Base-by-base conservation (phyloP, 2,797 vertebrate species). In the Sternotherus odoratus region DNA sequence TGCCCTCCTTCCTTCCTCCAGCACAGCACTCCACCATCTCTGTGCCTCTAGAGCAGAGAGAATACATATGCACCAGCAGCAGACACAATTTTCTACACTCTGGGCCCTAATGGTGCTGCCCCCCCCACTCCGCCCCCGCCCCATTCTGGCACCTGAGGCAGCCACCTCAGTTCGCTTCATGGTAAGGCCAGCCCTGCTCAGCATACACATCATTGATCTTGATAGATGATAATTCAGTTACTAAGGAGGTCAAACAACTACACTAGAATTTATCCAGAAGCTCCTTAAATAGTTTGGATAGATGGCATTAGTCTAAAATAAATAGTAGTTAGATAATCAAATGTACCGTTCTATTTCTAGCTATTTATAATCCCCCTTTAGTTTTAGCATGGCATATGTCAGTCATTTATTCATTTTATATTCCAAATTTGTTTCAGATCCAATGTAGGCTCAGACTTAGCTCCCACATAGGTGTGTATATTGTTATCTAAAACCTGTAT, bases 281-380 rank as follows among this genome's bases (percentile, higher is more conserved):
- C 24, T 83, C 82, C 82, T 94, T 75, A 96, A 95, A 95, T 94
- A 96, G 75, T 82, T 69, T 79, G 83, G 43, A 78, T 75, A 78
- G 54, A 95, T 95, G 94, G 90, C 94, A 43, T 53, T 79, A 77
- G 50, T 79, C 88, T 92, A 28, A 57, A 57, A 57, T 86, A 86
- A 91, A 11, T 48, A 50, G 48, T 49, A 46, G 57, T 92, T 82
- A 86, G 75, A 56, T 21, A 82, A 46, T 48, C 80, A 88, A 91
- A 94, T 80, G 80, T 33, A 30, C 49, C 26, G 33, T 85, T 88
- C 2, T 87, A 94, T 95, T 95, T 95, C 75, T 80, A 94, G 84
- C 26, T 50, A 56, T 75, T 8, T 63, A 75, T 95, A 94, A 96
- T 93, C 87, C 90, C 5, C 60, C 85, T 30, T 48, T 9, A 85